A percentile compares a stretch with the other conserved stretches of the same genome.
These are phyloP conservation scores for Pteropus rufus DNA, from an alignment of 2,797 vertebrate species.

Conservation along the genomic window DNA sequence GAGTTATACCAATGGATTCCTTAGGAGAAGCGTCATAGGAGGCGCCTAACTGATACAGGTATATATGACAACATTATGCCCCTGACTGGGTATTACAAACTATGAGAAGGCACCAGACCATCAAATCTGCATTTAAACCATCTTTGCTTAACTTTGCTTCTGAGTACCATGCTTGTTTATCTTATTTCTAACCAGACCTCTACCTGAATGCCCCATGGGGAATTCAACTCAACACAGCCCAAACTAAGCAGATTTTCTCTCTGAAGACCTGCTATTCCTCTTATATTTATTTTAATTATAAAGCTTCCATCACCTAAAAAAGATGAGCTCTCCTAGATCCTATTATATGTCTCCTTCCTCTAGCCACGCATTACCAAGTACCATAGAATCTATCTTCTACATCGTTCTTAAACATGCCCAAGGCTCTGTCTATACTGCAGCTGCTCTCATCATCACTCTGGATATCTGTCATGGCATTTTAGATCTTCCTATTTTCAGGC, in stretches of 20 bases:
- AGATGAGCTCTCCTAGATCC: background rate
- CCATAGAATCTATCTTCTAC: background rate
- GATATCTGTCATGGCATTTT: background rate
- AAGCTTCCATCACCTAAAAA: background rate
- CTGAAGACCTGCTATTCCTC: background rate
- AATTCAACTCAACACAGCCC: background rate
- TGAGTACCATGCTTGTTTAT: background rate
- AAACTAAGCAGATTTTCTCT: background rate
- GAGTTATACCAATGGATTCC: background rate
- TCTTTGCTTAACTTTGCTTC: background rate
- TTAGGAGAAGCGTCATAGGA: background rate
- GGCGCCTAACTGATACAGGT: rapidly evolving
- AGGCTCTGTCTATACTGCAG: background rate
- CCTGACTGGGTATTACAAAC: background rate
- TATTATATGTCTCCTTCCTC: background rate
- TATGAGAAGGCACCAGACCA: background rate
- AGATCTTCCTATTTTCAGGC: background rate
- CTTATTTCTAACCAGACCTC: background rate
- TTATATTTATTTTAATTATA: background rate
- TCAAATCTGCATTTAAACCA: background rate
- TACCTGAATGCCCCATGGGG: background rate
- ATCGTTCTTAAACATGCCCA: background rate
- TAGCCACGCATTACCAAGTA: background rate
- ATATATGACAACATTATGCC: background rate
- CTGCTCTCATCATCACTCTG: background rate